A percentile compares a stretch with the other conserved stretches of the same genome.
Conservation (phyloP, 2,113 vertebrate species). For the Aegotheles bennettii region DNA sequence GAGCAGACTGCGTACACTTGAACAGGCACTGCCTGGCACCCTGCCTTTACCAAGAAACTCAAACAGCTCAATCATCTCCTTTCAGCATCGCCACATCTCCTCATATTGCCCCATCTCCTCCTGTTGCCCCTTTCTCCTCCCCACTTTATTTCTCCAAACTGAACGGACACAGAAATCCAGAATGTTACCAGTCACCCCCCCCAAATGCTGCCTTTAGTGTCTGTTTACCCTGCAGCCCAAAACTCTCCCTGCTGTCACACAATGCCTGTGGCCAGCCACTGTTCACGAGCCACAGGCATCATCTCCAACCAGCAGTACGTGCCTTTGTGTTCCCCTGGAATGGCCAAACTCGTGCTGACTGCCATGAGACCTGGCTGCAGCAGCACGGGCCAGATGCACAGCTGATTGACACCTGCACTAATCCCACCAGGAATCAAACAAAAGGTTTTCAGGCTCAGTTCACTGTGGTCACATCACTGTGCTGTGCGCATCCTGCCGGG, state of each 20-base stretch:
- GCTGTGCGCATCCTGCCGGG: neutral
- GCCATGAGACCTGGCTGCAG: neutral
- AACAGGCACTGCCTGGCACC: neutral
- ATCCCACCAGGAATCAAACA: neutral
- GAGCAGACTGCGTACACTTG: too few species aligned
- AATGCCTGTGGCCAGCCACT: fast-evolving
- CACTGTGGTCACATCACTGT: fast-evolving
- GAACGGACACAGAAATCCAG: neutral
- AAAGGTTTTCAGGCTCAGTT: neutral
- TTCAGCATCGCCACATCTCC: neutral
- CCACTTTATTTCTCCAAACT: neutral
- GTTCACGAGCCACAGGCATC: fast-evolving
- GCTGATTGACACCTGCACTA: neutral
- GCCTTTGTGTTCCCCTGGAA: neutral
- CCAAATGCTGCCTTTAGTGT: neutral
- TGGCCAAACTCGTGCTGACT: neutral
- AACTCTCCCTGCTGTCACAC: neutral
- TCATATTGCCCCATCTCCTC: neutral
- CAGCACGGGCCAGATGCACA: fast-evolving
- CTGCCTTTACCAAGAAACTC: neutral
- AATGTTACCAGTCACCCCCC: neutral
- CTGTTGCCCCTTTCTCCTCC: neutral
- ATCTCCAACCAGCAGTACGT: neutral
- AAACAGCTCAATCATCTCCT: neutral
- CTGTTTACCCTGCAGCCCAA: neutral